Conservation (phyloP, 1,140 invertebrate species). For the Drosophila mayri region DNA sequence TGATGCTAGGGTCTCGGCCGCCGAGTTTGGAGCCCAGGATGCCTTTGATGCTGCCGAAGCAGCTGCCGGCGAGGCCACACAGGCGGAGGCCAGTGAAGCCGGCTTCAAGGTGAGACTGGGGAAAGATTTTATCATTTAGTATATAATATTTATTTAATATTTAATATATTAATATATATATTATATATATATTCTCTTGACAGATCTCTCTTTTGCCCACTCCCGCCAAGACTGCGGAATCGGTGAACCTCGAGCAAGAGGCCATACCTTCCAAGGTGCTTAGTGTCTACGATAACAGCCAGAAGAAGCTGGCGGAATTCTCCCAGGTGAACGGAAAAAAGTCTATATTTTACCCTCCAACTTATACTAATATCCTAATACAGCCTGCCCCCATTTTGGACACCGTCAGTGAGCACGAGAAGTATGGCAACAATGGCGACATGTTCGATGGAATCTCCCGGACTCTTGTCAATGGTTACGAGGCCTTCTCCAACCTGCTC, state of each 20-base stretch:
- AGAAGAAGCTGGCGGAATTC: constrained; percentile 71
- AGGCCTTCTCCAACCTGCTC: constrained; percentile 86
- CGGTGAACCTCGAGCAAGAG: constrained; percentile 79
- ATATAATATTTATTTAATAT: background rate
- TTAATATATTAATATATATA: background rate
- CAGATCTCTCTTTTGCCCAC: constrained; percentile 70
- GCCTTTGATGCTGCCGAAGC: constrained; percentile 62
- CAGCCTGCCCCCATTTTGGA: constrained; percentile 87
- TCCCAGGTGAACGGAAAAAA: constrained; percentile 59
- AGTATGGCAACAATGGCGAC: constrained; percentile 87
- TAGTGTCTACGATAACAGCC: constrained; percentile 72
- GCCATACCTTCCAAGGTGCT: constrained; percentile 77
- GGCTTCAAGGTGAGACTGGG: constrained; percentile 68
- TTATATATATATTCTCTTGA: too few relatives aligned
- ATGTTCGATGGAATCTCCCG: constrained; percentile 86
- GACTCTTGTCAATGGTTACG: constrained; percentile 86
- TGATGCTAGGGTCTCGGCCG: constrained; percentile 64
- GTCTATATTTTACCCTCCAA: too few relatives aligned
- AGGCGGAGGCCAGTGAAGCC: constrained; percentile 58
- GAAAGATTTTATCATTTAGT: too few relatives aligned
- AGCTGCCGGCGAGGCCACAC: constrained; percentile 21
- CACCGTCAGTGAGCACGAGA: constrained; percentile 86
- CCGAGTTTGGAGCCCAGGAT: constrained; percentile 66
- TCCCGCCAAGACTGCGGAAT: constrained; percentile 71
- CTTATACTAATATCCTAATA: background rate